These are phyloP conservation scores for Lasioglossum zephyrum DNA, from an alignment of 2,888 invertebrate species.

Conservation along the genomic window DNA sequence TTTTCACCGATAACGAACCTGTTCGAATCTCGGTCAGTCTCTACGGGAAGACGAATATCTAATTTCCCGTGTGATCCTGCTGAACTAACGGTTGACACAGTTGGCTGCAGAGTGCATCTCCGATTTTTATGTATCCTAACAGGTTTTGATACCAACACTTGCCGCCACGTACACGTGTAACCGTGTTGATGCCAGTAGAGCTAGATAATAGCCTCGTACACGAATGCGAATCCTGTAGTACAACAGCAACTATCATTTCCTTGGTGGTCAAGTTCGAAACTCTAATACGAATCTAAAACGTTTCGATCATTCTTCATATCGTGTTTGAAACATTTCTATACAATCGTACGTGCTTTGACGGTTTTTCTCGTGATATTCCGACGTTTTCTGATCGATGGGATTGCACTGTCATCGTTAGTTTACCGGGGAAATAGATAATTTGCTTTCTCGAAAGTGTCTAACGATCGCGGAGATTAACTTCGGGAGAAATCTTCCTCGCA, in stretches of 20 bases:
- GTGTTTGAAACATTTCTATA: not conserved
- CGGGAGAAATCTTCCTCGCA: not conserved
- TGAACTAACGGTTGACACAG: constrained; percentile 63
- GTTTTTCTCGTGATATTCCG: not conserved
- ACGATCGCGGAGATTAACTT: not conserved
- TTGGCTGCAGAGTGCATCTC: constrained; percentile 46
- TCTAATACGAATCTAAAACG: too few relatives aligned
- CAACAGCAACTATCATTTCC: constrained; percentile 8
- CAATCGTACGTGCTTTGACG: not conserved
- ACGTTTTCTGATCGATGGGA: not conserved
- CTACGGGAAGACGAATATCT: constrained; percentile 11
- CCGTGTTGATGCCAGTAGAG: constrained; percentile 2
- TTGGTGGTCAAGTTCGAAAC: constrained; percentile 30
- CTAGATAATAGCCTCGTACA: constrained; percentile 31
- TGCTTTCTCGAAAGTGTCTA: not conserved
- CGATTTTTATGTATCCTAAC: constrained; percentile 56
- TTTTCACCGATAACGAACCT: constrained; percentile 6
- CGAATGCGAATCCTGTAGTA: constrained; percentile 11
- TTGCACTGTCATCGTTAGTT: not conserved
- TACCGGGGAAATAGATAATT: not conserved
- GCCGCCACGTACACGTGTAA: constrained; percentile 4
- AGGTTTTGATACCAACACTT: constrained; percentile 48
- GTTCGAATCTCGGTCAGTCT: constrained; percentile 29
- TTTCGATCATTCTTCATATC: not conserved
- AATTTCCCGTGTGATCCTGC: constrained; percentile 14